phyloP scores from a whole-genome alignment of 2,113 vertebrate species.

The Drymodes brunneopygia region DNA sequence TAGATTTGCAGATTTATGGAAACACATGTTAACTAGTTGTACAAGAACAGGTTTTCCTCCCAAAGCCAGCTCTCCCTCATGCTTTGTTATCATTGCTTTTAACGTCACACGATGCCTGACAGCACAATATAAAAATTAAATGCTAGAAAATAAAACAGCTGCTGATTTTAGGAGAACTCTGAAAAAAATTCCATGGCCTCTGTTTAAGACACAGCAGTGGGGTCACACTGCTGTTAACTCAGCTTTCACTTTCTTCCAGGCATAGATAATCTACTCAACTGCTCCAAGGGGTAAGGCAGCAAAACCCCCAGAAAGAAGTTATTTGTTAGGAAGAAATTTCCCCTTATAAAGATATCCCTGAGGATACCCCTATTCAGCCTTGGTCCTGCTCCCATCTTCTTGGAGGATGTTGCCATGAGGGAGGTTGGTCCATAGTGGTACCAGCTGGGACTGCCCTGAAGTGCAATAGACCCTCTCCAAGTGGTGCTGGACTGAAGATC shows the following conservation, averaged over 20 bases:
- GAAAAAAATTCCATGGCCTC: neutral
- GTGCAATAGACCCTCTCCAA: neutral
- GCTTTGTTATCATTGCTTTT: slow-evolving; percentile 15
- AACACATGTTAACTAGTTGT: slow-evolving; percentile 37
- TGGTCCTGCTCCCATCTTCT: neutral
- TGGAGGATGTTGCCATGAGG: rapidly evolving
- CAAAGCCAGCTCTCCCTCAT: neutral
- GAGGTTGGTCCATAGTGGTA: neutral
- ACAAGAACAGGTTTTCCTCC: slow-evolving; percentile 2
- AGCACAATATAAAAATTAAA: slow-evolving; percentile 28
- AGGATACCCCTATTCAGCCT: neutral
- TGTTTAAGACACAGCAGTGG: neutral
- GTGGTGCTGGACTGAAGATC: neutral
- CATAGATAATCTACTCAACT: neutral
- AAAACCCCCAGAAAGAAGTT: neutral
- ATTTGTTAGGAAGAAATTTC: neutral
- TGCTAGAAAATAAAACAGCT: slow-evolving; percentile 13
- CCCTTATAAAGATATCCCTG: neutral
- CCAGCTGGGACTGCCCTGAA: neutral
- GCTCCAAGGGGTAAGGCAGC: neutral
- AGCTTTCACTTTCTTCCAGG: neutral
- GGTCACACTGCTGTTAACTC: neutral
- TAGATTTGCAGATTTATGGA: slow-evolving; percentile 48
- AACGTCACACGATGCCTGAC: neutral
- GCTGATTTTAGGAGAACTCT: neutral